A percentile compares a stretch with the other conserved stretches of the same genome.
These are phyloP conservation scores for Salvelinus sp. DNA, from an alignment of 2,113 vertebrate genomes.

Conservation along the genomic window DNA sequence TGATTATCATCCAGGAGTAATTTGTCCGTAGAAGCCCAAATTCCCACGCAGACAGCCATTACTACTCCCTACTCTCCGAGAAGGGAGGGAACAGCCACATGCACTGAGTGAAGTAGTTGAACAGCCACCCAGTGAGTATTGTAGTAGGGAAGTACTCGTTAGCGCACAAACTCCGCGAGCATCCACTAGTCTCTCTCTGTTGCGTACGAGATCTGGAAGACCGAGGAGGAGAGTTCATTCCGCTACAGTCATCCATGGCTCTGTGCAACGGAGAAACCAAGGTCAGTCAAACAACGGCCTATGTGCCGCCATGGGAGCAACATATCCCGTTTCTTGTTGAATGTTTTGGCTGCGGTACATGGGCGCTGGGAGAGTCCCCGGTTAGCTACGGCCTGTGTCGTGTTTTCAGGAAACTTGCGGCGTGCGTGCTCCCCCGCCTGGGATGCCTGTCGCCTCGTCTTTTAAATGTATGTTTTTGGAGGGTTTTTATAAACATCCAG, in stretches of 20 bases:
- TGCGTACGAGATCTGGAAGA: slow-evolving; percentile 47
- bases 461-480: neutral
- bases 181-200: slow-evolving; percentile 8
- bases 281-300: slow-evolving; percentile 79
- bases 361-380: slow-evolving; percentile 29
- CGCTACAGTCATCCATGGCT: slow-evolving; percentile 82
- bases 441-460: slow-evolving; percentile 36
- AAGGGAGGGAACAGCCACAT: neutral
- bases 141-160: neutral
- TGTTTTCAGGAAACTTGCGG: slow-evolving; percentile 58
- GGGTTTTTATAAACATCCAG: no score
- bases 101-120: neutral
- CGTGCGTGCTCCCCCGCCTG: slow-evolving; percentile 24
- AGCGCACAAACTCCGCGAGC: neutral
- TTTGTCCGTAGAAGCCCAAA: no score
- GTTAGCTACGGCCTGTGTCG: slow-evolving; percentile 61
- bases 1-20: no score
- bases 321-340: neutral
- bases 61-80: neutral
- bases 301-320: neutral
- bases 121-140: neutral
- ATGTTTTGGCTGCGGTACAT: slow-evolving; percentile 14
- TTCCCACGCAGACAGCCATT: no score
- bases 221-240: slow-evolving; percentile 59
- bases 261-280: slow-evolving; percentile 96